Conservation (phyloP, 2,888 invertebrate species). For the Tortricodes alternella region DNA sequence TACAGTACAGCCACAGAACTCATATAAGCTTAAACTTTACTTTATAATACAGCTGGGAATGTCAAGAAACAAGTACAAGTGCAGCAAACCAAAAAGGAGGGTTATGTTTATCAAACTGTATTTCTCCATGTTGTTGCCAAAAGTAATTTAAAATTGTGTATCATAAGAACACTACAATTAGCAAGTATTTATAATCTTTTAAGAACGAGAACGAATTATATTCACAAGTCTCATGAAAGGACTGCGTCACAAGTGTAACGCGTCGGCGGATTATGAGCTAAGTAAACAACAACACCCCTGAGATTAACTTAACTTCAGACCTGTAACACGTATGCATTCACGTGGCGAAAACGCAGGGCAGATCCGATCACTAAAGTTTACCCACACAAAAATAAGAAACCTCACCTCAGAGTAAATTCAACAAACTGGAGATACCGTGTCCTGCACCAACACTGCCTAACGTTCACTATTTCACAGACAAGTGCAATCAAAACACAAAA, state of each 20-base stretch:
- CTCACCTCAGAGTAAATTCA: slow-evolving; percentile 69
- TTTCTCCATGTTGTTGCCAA: too few relatives aligned
- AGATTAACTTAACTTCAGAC: not conserved
- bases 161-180: too few relatives aligned
- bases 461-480: slow-evolving; percentile 65
- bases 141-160: too few relatives aligned
- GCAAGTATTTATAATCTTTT: not conserved
- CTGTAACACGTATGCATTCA: slow-evolving; percentile 25
- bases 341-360: slow-evolving; percentile 23
- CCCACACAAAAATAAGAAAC: slow-evolving; percentile 45
- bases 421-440: slow-evolving; percentile 56
- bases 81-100: too few relatives aligned
- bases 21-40: too few relatives aligned
- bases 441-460: slow-evolving; percentile 52
- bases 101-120: too few relatives aligned
- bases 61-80: too few relatives aligned
- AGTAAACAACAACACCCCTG: slow-evolving; percentile 1
- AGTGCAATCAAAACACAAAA: slow-evolving; percentile 50
- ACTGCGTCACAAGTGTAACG: slow-evolving; percentile 7
- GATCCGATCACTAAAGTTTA: slow-evolving; percentile 11
- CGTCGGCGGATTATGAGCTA: not conserved
- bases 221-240: not conserved
- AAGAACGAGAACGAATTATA: not conserved
- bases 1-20: too few relatives aligned
- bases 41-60: too few relatives aligned